Evolutionary conservation across 1,140 invertebrate species (phyloP).

Genomic region (Dolichoris vasculosae): DNA sequence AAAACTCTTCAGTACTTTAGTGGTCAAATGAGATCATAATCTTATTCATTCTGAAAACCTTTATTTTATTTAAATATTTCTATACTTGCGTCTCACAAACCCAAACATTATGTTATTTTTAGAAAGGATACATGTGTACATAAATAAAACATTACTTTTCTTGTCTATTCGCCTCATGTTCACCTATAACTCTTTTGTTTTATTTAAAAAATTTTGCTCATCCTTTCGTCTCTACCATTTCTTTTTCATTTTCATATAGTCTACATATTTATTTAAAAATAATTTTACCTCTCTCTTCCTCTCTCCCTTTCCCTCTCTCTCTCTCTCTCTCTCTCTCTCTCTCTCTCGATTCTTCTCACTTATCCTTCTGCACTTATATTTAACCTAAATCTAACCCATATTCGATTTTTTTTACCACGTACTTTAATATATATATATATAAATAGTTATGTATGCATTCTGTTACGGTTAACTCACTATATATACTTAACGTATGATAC

Average conservation of each 20-base stretch:
- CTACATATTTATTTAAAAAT: background rate
- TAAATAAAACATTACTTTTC: background rate
- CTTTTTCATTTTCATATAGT: background rate
- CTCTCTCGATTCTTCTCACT: too few relatives aligned
- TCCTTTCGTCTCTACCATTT: background rate
- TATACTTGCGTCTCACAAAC: too few relatives aligned
- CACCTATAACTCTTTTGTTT: background rate
- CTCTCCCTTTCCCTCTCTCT: background rate
- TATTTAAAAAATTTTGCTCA: background rate
- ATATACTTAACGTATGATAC: constrained; percentile 1
- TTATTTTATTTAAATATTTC: too few relatives aligned
- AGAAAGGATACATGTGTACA: background rate
- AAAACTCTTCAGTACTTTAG: too few relatives aligned
- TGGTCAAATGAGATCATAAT: too few relatives aligned
- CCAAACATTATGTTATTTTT: too few relatives aligned
- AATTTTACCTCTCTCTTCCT: background rate
- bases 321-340: too few relatives aligned
- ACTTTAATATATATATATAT: background rate
- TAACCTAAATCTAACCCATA: too few relatives aligned
- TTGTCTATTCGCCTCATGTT: background rate
- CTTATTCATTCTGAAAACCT: too few relatives aligned
- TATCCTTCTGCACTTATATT: background rate
- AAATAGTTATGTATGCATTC: background rate
- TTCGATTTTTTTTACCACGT: too few relatives aligned
- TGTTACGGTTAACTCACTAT: background rate